A percentile compares a stretch with the other conserved stretches of the same genome.
phyloP scores from a whole-genome alignment of 2,888 invertebrate genomes.

The Ditylenchus weischeri region DNA sequence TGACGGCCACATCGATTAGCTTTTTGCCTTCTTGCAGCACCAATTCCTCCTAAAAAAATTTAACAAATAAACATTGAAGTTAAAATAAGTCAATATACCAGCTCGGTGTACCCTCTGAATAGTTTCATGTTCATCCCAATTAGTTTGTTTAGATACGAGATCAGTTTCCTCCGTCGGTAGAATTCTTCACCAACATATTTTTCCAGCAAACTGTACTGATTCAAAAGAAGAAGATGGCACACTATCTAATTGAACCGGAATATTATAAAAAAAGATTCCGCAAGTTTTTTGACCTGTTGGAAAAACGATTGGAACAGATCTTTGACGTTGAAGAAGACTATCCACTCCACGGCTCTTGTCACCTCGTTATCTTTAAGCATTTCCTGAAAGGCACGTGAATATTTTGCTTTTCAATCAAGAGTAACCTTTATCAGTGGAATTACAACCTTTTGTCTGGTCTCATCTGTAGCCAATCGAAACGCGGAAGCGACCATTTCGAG shows the following conservation, averaged over 20 bases:
- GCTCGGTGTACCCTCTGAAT: not conserved
- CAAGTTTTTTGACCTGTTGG: too few relatives aligned
- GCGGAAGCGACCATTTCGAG: not conserved
- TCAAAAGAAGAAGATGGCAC: not conserved
- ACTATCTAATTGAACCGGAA: not conserved
- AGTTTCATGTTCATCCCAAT: not conserved
- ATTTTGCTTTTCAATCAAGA: not conserved
- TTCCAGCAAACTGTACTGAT: not conserved
- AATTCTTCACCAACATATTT: not conserved
- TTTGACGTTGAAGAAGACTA: conserved; percentile 7
- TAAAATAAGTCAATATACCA: not conserved
- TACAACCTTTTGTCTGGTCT: not conserved
- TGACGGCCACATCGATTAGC: not conserved
- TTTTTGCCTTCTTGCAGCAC: conserved; percentile 1
- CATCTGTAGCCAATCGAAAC: conserved; percentile 2
- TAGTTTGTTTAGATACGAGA: conserved; percentile 1
- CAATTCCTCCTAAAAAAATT: not conserved
- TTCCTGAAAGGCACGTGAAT: not conserved
- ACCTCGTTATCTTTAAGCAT: conserved; percentile 9
- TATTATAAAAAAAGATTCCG: too few relatives aligned
- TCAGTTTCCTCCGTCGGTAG: not conserved
- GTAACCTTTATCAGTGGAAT: not conserved
- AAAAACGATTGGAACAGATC: conserved; percentile 1
- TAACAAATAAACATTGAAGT: too few relatives aligned
- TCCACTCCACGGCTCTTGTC: conserved; percentile 12